A percentile compares a stretch with the other conserved stretches of the same genome.
These are phyloP conservation scores for Acronicta aceris DNA, from an alignment of 2,888 invertebrate species.

Conservation along the genomic window DNA sequence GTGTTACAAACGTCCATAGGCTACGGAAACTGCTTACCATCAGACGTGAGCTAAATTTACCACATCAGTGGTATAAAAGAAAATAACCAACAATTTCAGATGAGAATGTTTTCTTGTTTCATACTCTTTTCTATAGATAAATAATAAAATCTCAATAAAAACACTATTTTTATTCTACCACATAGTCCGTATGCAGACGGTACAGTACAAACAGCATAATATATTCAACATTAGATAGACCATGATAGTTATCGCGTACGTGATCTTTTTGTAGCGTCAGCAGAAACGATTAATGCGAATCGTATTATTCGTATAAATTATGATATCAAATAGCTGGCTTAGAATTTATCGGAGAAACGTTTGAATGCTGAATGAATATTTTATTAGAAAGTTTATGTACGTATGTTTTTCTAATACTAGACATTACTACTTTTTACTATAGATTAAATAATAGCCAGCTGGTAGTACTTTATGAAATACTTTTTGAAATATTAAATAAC, in stretches of 20 bases:
- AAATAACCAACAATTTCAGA: too few species aligned
- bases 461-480: too few species aligned
- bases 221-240: conserved; percentile 46
- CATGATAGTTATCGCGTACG: conserved; percentile 50
- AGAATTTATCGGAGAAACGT: conserved; percentile 26
- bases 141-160: too few species aligned
- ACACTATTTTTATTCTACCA: neutral
- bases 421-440: too few species aligned
- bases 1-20: too few species aligned
- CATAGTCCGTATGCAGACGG: conserved; percentile 30
- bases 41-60: too few species aligned
- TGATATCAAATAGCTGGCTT: conserved; percentile 24
- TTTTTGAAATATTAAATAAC: too few species aligned
- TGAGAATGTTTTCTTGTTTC: too few species aligned
- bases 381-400: neutral
- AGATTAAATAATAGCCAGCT: too few species aligned
- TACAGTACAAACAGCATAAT: conserved; percentile 49
- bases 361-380: neutral
- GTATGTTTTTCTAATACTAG: neutral
- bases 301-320: conserved; percentile 29
- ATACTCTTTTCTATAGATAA: too few species aligned
- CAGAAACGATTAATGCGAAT: conserved; percentile 45
- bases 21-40: too few species aligned
- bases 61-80: too few species aligned
- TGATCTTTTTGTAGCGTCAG: conserved; percentile 51